A percentile compares a stretch with the other conserved stretches of the same genome.
phyloP scores from a whole-genome alignment of 2,888 invertebrate genomes.

The Cheilosia pagana region DNA sequence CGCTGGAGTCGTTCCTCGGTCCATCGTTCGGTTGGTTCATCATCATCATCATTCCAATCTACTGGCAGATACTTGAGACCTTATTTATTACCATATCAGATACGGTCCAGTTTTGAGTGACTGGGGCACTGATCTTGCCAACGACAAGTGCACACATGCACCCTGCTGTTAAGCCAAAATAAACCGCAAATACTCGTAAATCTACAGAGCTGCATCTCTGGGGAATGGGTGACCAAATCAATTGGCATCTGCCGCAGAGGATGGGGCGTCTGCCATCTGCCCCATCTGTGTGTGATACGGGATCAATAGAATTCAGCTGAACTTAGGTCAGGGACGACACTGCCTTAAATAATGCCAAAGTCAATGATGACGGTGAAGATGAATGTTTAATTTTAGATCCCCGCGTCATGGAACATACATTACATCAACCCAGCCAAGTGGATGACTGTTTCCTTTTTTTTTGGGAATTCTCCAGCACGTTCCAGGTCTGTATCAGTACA shows the following conservation, averaged over 20 bases:
- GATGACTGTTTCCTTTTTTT: conserved; percentile 45
- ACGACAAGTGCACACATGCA: conserved; percentile 45
- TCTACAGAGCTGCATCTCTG: conserved; percentile 12
- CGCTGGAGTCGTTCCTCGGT: not conserved
- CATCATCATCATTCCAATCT: conserved; percentile 20
- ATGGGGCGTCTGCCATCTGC: conserved; percentile 12
- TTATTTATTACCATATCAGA: conserved; percentile 57
- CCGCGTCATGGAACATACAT: conserved; percentile 21
- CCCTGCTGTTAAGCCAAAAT: conserved; percentile 19
- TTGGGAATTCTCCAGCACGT: conserved; percentile 54
- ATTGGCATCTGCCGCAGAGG: conserved; percentile 46
- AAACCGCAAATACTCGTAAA: conserved; percentile 41
- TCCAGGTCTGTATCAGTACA: conserved; percentile 19
- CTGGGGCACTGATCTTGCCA: conserved; percentile 58
- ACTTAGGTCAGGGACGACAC: conserved; percentile 68
- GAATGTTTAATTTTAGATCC: conserved; percentile 49
- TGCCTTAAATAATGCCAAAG: conserved; percentile 57
- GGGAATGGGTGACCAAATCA: conserved; percentile 33
- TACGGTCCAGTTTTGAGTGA: conserved; percentile 36
- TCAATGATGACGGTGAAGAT: conserved; percentile 52
- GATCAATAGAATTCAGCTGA: conserved; percentile 58
- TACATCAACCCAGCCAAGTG: conserved; percentile 21
- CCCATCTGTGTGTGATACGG: not conserved
- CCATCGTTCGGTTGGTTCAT: not conserved
- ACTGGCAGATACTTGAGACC: conserved; percentile 53